These are phyloP conservation scores for Merops nubicus DNA, from an alignment of 2,113 vertebrate genomes.

Conservation along the genomic window DNA sequence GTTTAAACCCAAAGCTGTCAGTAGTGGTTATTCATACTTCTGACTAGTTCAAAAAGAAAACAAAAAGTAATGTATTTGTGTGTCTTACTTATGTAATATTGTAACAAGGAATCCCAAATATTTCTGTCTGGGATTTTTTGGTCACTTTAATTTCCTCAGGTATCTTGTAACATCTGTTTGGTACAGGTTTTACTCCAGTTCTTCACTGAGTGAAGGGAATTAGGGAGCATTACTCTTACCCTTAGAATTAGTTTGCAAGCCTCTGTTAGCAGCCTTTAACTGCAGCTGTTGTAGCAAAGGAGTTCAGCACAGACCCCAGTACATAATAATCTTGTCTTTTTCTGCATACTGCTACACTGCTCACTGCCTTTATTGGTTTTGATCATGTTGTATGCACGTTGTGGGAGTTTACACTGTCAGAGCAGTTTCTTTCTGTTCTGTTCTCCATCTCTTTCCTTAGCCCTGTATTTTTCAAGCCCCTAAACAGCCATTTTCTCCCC, in stretches of 20 bases:
- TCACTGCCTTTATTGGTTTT: neutral
- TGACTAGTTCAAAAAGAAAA: neutral
- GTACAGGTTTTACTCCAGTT: neutral
- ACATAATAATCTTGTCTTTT: neutral
- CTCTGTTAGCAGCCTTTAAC: neutral
- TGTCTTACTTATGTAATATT: neutral
- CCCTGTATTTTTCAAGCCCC: neutral
- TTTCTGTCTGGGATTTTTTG: neutral
- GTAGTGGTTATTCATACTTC: neutral
- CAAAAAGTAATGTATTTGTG: neutral
- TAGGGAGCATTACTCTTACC: neutral
- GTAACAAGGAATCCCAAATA: neutral
- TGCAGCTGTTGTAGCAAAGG: neutral
- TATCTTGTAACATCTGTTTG: neutral
- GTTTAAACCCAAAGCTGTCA: neutral
- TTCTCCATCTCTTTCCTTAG: neutral
- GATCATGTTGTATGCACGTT: neutral
- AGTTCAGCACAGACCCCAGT: neutral
- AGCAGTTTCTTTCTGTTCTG: neutral
- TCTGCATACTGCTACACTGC: neutral
- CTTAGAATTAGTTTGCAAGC: neutral
- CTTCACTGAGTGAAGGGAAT: neutral
- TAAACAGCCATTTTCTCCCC: neutral
- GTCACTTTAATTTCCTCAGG: accelerated
- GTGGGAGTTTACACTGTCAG: neutral